Evolutionary conservation across 2,113 vertebrate species (phyloP).

Genomic region (Trochalopteron elliotii): DNA sequence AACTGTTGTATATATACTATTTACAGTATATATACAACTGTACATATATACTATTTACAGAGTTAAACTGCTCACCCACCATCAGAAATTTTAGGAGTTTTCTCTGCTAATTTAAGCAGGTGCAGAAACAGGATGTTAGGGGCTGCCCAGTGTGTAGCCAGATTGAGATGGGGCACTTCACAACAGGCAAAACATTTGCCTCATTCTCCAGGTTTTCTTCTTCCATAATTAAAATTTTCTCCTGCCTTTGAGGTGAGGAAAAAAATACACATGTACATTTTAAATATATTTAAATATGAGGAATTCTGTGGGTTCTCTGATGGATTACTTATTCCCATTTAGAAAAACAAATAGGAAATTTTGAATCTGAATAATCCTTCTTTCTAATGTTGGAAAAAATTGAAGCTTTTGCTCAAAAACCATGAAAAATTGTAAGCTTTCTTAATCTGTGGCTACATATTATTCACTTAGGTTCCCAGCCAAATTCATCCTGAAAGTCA

Average conservation of each 20-base stretch:
- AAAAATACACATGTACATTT: not conserved
- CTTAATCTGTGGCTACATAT: not conserved
- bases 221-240: not conserved
- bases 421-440: not conserved
- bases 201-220: not conserved
- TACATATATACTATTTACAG: not conserved
- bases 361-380: not conserved
- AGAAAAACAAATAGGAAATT: not conserved
- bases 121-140: not conserved
- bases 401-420: not conserved
- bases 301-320: not conserved
- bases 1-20: not conserved
- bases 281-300: not conserved
- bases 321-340: not conserved
- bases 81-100: not conserved
- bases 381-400: not conserved
- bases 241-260: not conserved
- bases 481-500: constrained; percentile 18
- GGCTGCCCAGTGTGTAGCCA: not conserved
- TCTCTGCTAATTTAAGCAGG: not conserved
- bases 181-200: not conserved
- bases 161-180: not conserved
- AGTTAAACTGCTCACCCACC: not conserved
- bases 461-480: not conserved
- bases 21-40: not conserved